Evolutionary conservation across 2,113 vertebrate species (phyloP), one percentile per base, ranked within the genome.

Genomic region (Oreochromis tanganicae): DNA sequence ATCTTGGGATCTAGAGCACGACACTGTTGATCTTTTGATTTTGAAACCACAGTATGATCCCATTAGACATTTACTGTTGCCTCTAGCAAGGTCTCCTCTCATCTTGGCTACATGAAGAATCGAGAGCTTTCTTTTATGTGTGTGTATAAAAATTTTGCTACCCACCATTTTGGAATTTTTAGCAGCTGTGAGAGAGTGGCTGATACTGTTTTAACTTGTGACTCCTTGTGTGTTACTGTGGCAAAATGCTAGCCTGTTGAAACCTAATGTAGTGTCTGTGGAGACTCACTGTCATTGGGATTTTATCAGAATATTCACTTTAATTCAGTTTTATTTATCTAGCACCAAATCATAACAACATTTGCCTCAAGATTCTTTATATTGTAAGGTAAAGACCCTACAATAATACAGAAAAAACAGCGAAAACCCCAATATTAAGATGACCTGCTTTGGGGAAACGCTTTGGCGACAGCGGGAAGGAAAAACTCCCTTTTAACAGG

Each of bases 1-100:
- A 91, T 94, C 86, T 92, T 84, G 6, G 87, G 85, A 89, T 90
- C 87, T 81, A 57, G 87, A 95, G 95, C 90, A 95, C 84, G 94
- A 96, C 87, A 95, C 95, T 90, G 90, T 91, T 96, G 92, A 90
- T 94, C 85, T 95, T 78, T 86, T 93, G 92, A 94, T 93, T 89
- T 88, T 57, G 43, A 83, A 82, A 83, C 79, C 81, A 13, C n/a
- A 84, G 73, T 29, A 83, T 92, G 89, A 57, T 55, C 43, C 59
- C 14, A 43, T 89, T 80, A 91, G 56, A 90, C 80, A 80, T 63
- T 82, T 90, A 85, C 81, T 19, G 2, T 75, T 5, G 86, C 93
- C 90, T 87, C 50, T 6, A 87, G 94, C 84, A 24, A 80, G 73
- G 84, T 63, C 71, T 89, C 56, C 36, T 86, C 54, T 89, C 84